Percentiles rank a stretch among this genome's conserved stretches.
Conservation (phyloP, 1,140 invertebrate genomes). For the Brachystomella parvula region DNA sequence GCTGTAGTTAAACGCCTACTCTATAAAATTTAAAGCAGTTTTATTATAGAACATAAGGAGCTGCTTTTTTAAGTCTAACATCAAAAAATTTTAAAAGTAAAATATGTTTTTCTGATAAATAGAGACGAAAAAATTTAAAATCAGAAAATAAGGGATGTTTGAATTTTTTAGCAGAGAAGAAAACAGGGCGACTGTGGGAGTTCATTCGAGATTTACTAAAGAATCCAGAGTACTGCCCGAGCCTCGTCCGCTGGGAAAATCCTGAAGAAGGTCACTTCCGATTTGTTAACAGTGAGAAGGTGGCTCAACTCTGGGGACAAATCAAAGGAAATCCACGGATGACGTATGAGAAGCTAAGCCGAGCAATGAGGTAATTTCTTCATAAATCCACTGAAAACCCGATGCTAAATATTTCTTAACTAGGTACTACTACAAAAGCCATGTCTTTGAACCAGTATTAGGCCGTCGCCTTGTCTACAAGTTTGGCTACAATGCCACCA, state of each 20-base stretch:
- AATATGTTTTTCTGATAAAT: no score
- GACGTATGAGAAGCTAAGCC: slow-evolving; percentile 88
- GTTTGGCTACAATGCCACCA: slow-evolving; percentile 69
- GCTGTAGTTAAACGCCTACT: no score
- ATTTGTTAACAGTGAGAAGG: slow-evolving; percentile 80
- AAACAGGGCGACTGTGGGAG: slow-evolving; percentile 64
- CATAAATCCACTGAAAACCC: neutral
- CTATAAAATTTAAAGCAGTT: no score
- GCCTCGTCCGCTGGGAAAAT: slow-evolving; percentile 79
- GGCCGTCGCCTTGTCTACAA: slow-evolving; percentile 76
- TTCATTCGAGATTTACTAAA: slow-evolving; percentile 71
- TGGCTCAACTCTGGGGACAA: slow-evolving; percentile 79
- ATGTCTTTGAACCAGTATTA: slow-evolving; percentile 69
- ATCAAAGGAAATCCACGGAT: slow-evolving; percentile 80
- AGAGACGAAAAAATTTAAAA: no score
- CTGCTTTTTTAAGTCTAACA: no score
- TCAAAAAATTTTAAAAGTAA: no score
- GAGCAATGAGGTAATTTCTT: slow-evolving; percentile 71
- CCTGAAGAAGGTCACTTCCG: slow-evolving; percentile 74
- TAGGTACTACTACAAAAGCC: slow-evolving; percentile 77
- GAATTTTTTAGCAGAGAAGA: slow-evolving; percentile 46
- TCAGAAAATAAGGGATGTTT: no score
- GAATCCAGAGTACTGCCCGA: slow-evolving; percentile 66
- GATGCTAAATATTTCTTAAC: neutral
- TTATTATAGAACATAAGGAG: no score